Conservation (phyloP, 1,140 invertebrate genomes). For the Drosophila orena region DNA sequence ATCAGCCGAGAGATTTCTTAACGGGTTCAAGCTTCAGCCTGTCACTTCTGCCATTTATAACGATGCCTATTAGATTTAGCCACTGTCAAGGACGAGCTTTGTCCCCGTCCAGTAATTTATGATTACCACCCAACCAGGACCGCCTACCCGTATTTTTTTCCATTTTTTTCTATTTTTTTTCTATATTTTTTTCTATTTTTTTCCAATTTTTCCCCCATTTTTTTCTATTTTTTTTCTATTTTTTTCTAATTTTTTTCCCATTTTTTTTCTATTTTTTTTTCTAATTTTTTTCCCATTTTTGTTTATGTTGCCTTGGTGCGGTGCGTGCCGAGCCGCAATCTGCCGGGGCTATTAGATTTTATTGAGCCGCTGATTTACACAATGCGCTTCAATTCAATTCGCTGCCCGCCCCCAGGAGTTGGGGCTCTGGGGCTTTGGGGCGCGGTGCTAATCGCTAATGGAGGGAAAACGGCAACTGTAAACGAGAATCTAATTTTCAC, state of each 20-base stretch:
- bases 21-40: slow-evolving; percentile 4
- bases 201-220: too few relatives aligned
- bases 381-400: slow-evolving; percentile 78
- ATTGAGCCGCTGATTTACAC: slow-evolving; percentile 82
- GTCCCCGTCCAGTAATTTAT: slow-evolving; percentile 63
- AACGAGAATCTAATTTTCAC: slow-evolving; percentile 80
- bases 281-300: neutral
- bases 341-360: slow-evolving; percentile 77
- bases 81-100: slow-evolving; percentile 67
- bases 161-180: too few relatives aligned
- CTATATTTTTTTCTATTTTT: too few relatives aligned
- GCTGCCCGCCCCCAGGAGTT: slow-evolving; percentile 6
- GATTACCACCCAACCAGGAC: slow-evolving; percentile 26
- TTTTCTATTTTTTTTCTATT: too few relatives aligned
- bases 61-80: slow-evolving; percentile 29
- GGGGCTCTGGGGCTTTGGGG: neutral
- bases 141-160: neutral
- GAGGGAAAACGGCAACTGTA: slow-evolving; percentile 39
- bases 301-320: slow-evolving; percentile 39
- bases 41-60: slow-evolving; percentile 33
- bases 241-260: too few relatives aligned
- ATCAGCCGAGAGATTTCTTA: neutral
- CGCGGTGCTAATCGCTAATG: slow-evolving; percentile 49
- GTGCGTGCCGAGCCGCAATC: slow-evolving; percentile 75
- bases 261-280: too few relatives aligned